Percentiles rank a stretch among this genome's conserved stretches.
Conservation (phyloP, 2,797 vertebrate genomes). For the Tapera naevia region DNA sequence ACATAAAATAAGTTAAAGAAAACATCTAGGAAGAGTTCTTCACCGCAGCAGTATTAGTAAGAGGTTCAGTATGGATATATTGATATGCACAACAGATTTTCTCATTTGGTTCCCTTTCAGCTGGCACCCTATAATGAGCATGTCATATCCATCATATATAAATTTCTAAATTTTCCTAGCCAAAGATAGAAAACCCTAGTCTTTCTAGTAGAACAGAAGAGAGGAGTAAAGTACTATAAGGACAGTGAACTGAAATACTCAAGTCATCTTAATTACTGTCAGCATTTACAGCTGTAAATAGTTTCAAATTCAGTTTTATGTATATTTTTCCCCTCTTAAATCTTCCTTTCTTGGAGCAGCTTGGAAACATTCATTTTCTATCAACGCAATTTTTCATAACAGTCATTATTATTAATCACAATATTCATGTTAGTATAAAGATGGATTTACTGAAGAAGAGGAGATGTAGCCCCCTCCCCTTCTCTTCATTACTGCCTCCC, state of each 20-base stretch:
- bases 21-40: not conserved
- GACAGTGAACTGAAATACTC: not conserved
- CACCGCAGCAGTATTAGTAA: not conserved
- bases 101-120: conserved; percentile 29
- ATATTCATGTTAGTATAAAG: conserved; percentile 37
- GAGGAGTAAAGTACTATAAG: not conserved
- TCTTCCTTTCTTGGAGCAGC: not conserved
- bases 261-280: conserved; percentile 29
- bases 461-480: not conserved
- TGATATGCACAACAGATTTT: conserved; percentile 35
- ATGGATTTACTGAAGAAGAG: conserved; percentile 20
- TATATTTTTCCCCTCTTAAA: not conserved
- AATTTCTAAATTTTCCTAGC: conserved; percentile 9
- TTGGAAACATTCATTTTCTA: conserved; percentile 48
- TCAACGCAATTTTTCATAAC: conserved; percentile 48
- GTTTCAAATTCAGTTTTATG: conserved; percentile 5
- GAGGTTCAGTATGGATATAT: not conserved
- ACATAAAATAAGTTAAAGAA: not conserved
- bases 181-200: not conserved
- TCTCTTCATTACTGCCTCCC: not conserved
- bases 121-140: not conserved
- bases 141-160: conserved; percentile 27
- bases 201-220: conserved; percentile 17
- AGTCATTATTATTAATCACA: conserved; percentile 53
- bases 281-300: conserved; percentile 19